Evolutionary conservation across 2,888 invertebrate genomes (phyloP), one percentile per base, ranked within the genome.

Genomic region (Germaria angustata): DNA sequence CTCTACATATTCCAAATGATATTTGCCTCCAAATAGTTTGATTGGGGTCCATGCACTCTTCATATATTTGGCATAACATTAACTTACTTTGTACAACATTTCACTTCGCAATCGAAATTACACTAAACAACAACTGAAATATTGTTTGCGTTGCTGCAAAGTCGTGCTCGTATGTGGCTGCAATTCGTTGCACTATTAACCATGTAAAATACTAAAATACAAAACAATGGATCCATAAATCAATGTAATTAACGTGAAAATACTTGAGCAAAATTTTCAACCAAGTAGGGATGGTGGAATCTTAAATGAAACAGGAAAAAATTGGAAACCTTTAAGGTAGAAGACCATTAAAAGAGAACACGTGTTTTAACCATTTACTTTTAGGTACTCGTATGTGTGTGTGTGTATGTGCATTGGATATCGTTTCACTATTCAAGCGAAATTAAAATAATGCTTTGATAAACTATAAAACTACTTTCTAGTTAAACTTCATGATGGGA

Each of bases 161-260:
- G 32, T 39, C 28, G 59, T 24, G 20, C 15, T n/a, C n/a, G 41
- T 32, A 39, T n/a, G 49, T 20, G 51, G 20, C 76, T 69, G 69
- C 76, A 77, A 77, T 77, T 61, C 69, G 51, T 68, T 66, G 57
- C 66, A 22, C n/a, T 61, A 76, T 79, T 79, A n/a, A 79, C 75
- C 75, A 82, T 75, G 75, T 76, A 80, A 82, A 82, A 76, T 80
- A 49, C 76, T 68, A 53, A 61, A 66, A 13, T 68, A 17, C 95
- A 95, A 95, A 94, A 96, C 96, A 96, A 96, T 96, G 95, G 95
- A 93, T 92, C 95, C 95, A 96, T 96, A 96, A 96, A 96, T 96
- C 96, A 95, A 95, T 95, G 96, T 96, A 96, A 96, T 96, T 96
- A 96, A 96, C 82, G 82, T 82, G 55, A 71, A 82, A 73, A 66